These are phyloP conservation scores for Columba livia DNA, from an alignment of 2,113 vertebrate species.

Conservation along the genomic window DNA sequence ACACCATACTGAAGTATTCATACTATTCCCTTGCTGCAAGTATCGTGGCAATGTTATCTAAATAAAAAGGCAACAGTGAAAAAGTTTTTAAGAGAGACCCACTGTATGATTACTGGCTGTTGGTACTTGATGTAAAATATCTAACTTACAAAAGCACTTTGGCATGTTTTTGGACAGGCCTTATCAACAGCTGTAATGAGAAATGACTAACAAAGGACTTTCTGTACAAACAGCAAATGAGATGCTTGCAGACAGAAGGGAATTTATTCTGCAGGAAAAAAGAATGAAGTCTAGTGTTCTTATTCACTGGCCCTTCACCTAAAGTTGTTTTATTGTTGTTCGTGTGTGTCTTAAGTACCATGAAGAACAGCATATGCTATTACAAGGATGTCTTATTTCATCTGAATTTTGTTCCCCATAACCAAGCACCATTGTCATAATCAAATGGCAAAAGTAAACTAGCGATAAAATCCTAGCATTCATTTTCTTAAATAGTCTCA, in stretches of 20 bases:
- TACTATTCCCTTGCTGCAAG: slow-evolving; percentile 19
- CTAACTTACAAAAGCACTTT: slow-evolving; percentile 65
- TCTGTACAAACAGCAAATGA: slow-evolving; percentile 50
- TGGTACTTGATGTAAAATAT: slow-evolving; percentile 53
- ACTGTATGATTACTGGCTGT: slow-evolving; percentile 45
- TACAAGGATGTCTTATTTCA: slow-evolving; percentile 66
- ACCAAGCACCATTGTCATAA: slow-evolving; percentile 40
- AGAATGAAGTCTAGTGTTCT: slow-evolving; percentile 65
- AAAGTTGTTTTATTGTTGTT: slow-evolving; percentile 69
- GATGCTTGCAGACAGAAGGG: slow-evolving; percentile 68
- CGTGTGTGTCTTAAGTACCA: slow-evolving; percentile 63
- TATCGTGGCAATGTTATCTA: slow-evolving; percentile 3
- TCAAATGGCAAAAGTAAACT: slow-evolving; percentile 62
- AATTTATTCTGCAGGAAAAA: slow-evolving; percentile 67
- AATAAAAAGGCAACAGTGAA: slow-evolving; percentile 51
- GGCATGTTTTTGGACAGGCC: slow-evolving; percentile 64
- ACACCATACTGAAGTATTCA: slow-evolving; percentile 1
- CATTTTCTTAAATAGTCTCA: slow-evolving; percentile 45
- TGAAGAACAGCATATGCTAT: slow-evolving; percentile 60
- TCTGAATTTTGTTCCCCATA: slow-evolving; percentile 61
- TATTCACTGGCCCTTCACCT: slow-evolving; percentile 63
- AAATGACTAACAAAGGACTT: slow-evolving; percentile 58
- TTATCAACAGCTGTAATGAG: slow-evolving; percentile 65
- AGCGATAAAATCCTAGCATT: slow-evolving; percentile 50
- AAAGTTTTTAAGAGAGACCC: slow-evolving; percentile 49